phyloP scores from a whole-genome alignment of 2,888 invertebrate species.

The Merodon equestris region DNA sequence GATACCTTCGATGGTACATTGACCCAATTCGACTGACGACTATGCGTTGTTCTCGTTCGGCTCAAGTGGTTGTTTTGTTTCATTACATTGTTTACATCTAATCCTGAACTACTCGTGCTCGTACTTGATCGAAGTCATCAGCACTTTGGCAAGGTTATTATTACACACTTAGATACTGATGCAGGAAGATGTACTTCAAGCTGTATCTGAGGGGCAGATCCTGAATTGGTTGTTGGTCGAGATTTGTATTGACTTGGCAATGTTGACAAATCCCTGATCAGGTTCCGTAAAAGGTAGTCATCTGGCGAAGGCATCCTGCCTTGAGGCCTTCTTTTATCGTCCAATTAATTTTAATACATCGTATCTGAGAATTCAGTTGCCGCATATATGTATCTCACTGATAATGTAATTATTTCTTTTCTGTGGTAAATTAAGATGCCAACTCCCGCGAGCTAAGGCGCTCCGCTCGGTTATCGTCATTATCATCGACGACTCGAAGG shows the following conservation, averaged over 20 bases:
- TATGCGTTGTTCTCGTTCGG: not conserved
- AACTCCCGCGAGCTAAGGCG: conserved; percentile 5
- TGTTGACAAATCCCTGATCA: too few relatives aligned
- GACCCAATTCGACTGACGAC: conserved; percentile 25
- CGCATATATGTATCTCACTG: conserved; percentile 22
- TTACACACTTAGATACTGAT: too few relatives aligned
- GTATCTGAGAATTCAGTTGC: conserved; percentile 46
- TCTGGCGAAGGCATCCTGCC: too few relatives aligned
- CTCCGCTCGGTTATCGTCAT: conserved; percentile 30
- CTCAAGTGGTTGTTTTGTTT: conserved; percentile 38
- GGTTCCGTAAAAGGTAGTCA: too few relatives aligned
- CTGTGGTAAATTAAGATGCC: conserved; percentile 47
- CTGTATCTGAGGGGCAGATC: too few relatives aligned
- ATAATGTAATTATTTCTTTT: conserved; percentile 52
- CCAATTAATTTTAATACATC: conserved; percentile 51
- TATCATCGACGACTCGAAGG: conserved; percentile 39
- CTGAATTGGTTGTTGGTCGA: too few relatives aligned
- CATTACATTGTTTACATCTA: conserved; percentile 43
- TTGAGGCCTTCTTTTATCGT: too few relatives aligned
- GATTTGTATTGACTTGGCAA: too few relatives aligned
- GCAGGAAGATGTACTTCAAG: too few relatives aligned
- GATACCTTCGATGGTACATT: conserved; percentile 43
- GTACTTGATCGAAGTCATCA: conserved; percentile 5
- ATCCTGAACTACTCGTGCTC: conserved; percentile 1
- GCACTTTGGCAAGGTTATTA: conserved; percentile 3